Evolutionary conservation across 37 sponge, comb jelly and placozoan species (phyloP).

Genomic region (Hormiphora californensis): DNA sequence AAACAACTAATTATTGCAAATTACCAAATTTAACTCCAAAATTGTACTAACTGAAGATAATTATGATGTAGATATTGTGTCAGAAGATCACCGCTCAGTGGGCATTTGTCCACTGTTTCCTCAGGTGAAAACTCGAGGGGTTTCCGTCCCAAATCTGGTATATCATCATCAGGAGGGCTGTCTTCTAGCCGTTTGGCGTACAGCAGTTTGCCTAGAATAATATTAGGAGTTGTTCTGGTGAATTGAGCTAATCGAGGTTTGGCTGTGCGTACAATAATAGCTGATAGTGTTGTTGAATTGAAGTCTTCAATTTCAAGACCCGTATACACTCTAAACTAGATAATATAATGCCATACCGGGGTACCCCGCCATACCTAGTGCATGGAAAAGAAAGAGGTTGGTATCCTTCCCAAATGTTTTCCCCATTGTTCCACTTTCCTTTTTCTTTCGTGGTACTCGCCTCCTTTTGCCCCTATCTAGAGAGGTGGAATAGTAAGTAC

Average conservation of each 20-base stretch:
- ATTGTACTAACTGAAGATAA: slow-evolving; percentile 16
- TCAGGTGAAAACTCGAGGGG: slow-evolving; percentile 31
- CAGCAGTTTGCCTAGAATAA: not conserved
- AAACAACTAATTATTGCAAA: no score
- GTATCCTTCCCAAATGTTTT: not conserved
- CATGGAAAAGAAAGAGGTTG: not conserved
- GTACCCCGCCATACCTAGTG: slow-evolving; percentile 15
- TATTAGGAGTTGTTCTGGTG: not conserved
- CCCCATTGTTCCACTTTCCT: no score
- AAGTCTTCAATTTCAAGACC: no score
- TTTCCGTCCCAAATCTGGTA: not conserved
- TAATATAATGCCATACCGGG: no score
- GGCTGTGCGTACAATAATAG: not conserved
- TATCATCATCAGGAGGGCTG: not conserved
- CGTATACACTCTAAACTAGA: no score
- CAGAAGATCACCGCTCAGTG: not conserved
- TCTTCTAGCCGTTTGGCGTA: slow-evolving; percentile 21
- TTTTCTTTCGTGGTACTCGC: no score
- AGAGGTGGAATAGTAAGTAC: no score
- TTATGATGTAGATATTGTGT: slow-evolving; percentile 39
- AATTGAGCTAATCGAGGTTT: not conserved
- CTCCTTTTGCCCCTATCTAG: no score
- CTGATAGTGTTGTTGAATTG: not conserved
- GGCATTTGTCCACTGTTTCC: slow-evolving; percentile 1
- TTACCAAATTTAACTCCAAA: no score